phyloP scores from a whole-genome alignment of 2,888 invertebrate species.

The Drosophila putrida region DNA sequence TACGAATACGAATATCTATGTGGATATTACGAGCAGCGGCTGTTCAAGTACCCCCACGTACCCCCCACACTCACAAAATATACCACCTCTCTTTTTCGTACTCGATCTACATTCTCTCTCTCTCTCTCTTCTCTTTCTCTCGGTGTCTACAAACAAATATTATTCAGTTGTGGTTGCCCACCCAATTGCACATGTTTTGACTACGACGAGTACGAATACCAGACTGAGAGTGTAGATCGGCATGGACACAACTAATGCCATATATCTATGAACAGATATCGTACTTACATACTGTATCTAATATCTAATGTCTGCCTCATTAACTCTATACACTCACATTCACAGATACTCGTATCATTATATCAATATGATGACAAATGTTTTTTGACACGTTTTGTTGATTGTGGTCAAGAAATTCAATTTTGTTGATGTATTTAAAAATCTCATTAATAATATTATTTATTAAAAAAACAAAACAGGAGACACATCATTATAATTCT shows the following conservation, averaged over 20 bases:
- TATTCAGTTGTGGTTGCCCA: constrained; percentile 39
- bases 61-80: constrained; percentile 10
- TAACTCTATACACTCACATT: constrained; percentile 13
- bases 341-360: constrained; percentile 4
- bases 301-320: constrained; percentile 37
- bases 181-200: constrained; percentile 61
- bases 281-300: constrained; percentile 8
- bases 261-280: constrained; percentile 40
- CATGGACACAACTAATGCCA: constrained; percentile 20
- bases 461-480: not conserved
- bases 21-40: constrained; percentile 29
- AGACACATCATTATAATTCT: not conserved
- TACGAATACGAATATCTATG: constrained; percentile 7
- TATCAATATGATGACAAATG: constrained; percentile 20
- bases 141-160: constrained; percentile 12
- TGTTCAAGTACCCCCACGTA: constrained; percentile 25
- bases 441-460: not conserved
- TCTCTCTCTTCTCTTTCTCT: constrained; percentile 10
- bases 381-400: constrained; percentile 23
- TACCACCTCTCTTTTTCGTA: constrained; percentile 30
- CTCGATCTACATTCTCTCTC: constrained; percentile 22
- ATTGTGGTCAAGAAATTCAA: constrained; percentile 13
- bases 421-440: not conserved
- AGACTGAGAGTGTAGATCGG: constrained; percentile 27
- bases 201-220: not conserved